Percentiles rank a stretch among this genome's conserved stretches.
Evolutionary conservation across 2,113 vertebrate genomes (phyloP).

Genomic region (Melanerpes formicivorus): DNA sequence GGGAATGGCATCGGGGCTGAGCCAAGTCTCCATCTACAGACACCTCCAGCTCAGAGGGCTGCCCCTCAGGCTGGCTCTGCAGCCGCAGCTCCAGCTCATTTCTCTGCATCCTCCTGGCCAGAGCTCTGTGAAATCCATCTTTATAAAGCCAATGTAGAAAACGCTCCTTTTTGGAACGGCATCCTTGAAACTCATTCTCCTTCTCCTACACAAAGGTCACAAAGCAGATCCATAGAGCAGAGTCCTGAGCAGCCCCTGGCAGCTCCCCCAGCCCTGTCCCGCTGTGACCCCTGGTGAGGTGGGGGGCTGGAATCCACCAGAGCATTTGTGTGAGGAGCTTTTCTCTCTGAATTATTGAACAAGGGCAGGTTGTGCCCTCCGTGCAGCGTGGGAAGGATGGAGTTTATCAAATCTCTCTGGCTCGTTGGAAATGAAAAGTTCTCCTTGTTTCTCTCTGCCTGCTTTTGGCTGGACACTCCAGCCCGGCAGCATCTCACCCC

Average conservation of each 20-base stretch:
- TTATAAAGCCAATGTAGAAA: not conserved
- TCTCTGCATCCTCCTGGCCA: not conserved
- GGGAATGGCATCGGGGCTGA: not conserved
- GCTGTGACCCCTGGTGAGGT: not conserved
- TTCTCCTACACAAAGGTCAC: fast-evolving
- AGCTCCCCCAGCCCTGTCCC: fast-evolving
- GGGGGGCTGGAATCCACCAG: not conserved
- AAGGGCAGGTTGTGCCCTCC: not conserved
- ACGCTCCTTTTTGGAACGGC: not conserved
- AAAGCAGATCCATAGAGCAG: not conserved
- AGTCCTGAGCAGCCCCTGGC: not conserved
- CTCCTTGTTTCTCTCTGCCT: not conserved
- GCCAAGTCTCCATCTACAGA: not conserved
- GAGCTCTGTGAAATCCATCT: not conserved
- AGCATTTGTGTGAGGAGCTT: not conserved
- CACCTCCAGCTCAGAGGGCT: not conserved
- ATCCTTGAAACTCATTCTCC: not conserved
- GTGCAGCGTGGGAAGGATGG: not conserved
- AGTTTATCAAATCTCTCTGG: not conserved
- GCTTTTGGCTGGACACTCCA: not conserved
- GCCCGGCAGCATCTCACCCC: not conserved
- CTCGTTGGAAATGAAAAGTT: not conserved
- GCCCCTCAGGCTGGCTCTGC: not conserved
- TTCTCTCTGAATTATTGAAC: not conserved
- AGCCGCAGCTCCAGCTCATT: not conserved